phyloP scores from a whole-genome alignment of 2,888 invertebrate genomes.

The Nudaria mundana region DNA sequence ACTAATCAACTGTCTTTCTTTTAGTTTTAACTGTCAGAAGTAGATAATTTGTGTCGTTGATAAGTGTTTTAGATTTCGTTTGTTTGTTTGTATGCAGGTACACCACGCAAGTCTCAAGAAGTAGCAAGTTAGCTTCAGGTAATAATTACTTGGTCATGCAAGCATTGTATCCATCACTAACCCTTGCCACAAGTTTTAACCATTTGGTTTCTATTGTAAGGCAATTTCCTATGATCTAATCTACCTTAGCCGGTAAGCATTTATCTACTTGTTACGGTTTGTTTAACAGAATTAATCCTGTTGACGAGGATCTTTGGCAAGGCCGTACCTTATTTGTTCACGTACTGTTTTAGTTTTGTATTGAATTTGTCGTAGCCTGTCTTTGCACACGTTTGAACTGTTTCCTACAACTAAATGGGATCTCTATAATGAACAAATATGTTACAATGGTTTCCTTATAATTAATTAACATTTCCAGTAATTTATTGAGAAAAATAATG shows the following conservation, averaged over 20 bases:
- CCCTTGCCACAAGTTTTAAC: constrained; percentile 60
- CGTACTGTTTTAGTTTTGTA: constrained; percentile 25
- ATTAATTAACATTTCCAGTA: constrained; percentile 34
- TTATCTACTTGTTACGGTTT: constrained; percentile 66
- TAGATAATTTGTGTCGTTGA: too few species aligned
- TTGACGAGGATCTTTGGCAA: constrained; percentile 51
- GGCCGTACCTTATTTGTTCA: constrained; percentile 35
- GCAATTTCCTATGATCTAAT: constrained; percentile 78
- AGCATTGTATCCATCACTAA: constrained; percentile 74
- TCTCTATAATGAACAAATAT: constrained; percentile 4
- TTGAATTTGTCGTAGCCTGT: constrained; percentile 19
- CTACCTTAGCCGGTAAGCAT: constrained; percentile 57
- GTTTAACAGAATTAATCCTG: constrained; percentile 76
- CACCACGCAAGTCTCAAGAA: too few species aligned
- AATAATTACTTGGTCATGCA: constrained; percentile 79
- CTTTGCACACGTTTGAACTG: constrained; percentile 14
- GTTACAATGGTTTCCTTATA: constrained; percentile 15
- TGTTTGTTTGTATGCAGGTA: too few species aligned
- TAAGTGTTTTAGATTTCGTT: too few species aligned
- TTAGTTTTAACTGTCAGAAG: too few species aligned
- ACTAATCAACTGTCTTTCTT: too few species aligned
- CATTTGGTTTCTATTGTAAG: constrained; percentile 68
- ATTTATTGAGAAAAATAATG: constrained; percentile 11
- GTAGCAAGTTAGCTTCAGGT: constrained; percentile 61
- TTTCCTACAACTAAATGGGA: constrained; percentile 14